Base-by-base conservation (phyloP, 2,113 vertebrate species). In the human (Homo sapiens) region DNA sequence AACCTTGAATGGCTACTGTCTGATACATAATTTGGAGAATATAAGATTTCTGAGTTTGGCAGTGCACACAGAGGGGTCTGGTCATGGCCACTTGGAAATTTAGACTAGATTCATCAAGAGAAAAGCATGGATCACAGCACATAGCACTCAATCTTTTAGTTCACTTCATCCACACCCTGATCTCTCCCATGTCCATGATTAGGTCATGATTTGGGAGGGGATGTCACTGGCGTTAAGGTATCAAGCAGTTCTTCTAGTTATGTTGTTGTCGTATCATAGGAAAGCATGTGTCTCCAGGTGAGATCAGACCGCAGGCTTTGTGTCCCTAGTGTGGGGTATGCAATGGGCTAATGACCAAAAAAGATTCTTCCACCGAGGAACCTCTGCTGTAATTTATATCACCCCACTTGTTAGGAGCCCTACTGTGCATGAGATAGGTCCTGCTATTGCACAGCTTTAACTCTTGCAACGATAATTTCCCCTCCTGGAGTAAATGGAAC, bases 171-270 rank as follows among this genome's bases (percentile, higher is more conserved):
- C 59, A 38, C 87, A 64, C 23, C 8, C n/a, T 22, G 40, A 27
- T 38, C 61, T 9, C 4, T 32, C n/a, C 18, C 6, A 48, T n/a
- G 35, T 17, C 27, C 2, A 0, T 3, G 9, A 12, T 27, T 16
- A 66, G 40, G 22, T 59, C 22, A 7, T 9, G 20, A 35, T 61
- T 81, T 18, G 35, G 40, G 12, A 78, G 25, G 18, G 27, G 6
- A 10, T 76, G 32, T 50, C 50, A 35, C 14, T 55, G 23, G 66
- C 52, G 8, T 11, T 22, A 89, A 64, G 3, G 23, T 5, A 57
- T 12, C 57, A 43, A 6, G 3, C 64, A 70, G 61, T 88, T 43
- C 17, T 73, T 35, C 43, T 35, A n/a, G 5, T 66, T 43, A n/a
- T 8, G 22, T 13, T 32, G 25, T 20, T 86, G 13, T 35, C 40